These are phyloP conservation scores for Lynx canadensis DNA, from an alignment of 2,113 vertebrate species.

Conservation along the genomic window DNA sequence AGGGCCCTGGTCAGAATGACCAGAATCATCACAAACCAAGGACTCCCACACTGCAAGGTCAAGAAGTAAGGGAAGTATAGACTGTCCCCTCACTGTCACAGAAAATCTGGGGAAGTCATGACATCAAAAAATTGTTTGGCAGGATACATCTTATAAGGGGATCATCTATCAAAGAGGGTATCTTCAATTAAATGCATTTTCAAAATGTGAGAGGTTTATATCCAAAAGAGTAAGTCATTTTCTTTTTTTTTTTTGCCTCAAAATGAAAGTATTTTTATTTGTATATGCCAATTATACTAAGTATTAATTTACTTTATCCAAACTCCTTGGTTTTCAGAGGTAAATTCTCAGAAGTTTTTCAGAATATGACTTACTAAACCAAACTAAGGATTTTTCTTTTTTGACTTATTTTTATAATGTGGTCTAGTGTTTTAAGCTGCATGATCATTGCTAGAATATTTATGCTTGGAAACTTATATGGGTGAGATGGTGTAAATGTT, in stretches of 20 bases:
- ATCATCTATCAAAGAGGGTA: neutral
- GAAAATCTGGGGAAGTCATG: neutral
- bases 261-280: neutral
- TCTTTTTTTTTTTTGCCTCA: neutral
- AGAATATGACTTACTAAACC: neutral
- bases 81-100: neutral
- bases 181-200: constrained; percentile 2
- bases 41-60: neutral
- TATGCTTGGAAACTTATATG: neutral
- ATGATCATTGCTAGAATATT: neutral
- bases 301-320: constrained; percentile 24
- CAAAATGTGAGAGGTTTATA: neutral
- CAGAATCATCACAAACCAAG: neutral
- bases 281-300: neutral
- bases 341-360: neutral
- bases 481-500: neutral
- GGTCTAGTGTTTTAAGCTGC: neutral
- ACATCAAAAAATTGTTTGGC: neutral
- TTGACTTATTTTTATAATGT: neutral
- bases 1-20: neutral
- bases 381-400: neutral
- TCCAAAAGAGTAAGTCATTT: constrained; percentile 9
- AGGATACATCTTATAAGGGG: neutral
- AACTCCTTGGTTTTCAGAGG: neutral
- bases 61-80: neutral